Evolutionary conservation across 1,140 invertebrate species (phyloP).

Genomic region (Popillia japonica): DNA sequence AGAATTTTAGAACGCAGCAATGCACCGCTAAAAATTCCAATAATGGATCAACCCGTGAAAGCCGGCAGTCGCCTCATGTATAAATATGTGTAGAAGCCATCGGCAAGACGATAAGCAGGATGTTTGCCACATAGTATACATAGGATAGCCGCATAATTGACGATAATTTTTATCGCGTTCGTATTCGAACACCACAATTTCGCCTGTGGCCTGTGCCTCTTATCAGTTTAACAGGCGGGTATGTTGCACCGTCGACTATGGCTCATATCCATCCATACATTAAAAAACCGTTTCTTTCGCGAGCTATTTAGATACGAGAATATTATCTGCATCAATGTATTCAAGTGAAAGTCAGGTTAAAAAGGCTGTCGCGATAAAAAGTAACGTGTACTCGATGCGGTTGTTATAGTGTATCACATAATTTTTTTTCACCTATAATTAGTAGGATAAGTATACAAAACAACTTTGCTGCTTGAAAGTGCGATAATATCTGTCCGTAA

Average conservation of each 20-base stretch:
- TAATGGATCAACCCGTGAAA: background rate
- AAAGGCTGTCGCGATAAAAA: too few species aligned
- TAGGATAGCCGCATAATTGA: slow-evolving; percentile 10
- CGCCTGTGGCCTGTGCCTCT: background rate
- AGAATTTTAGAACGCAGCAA: too few species aligned
- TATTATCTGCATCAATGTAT: background rate
- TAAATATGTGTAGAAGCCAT: background rate
- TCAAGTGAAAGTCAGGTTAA: background rate
- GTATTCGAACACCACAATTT: background rate
- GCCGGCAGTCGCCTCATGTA: background rate
- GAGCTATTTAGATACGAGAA: background rate
- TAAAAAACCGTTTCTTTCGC: background rate
- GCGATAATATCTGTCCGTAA: too few species aligned
- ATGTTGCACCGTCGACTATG: background rate
- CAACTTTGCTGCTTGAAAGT: too few species aligned
- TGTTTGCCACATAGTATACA: background rate
- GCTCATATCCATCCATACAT: background rate
- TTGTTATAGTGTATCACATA: too few species aligned
- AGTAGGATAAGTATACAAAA: too few species aligned
- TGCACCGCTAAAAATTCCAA: background rate
- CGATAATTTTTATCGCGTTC: slow-evolving; percentile 14
- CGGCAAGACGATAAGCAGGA: background rate
- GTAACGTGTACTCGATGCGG: too few species aligned
- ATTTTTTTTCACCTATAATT: too few species aligned
- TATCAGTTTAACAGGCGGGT: background rate